phyloP scores from a whole-genome alignment of 53 echinoderm and acorn worm species.

The Astropecten irregularis region DNA sequence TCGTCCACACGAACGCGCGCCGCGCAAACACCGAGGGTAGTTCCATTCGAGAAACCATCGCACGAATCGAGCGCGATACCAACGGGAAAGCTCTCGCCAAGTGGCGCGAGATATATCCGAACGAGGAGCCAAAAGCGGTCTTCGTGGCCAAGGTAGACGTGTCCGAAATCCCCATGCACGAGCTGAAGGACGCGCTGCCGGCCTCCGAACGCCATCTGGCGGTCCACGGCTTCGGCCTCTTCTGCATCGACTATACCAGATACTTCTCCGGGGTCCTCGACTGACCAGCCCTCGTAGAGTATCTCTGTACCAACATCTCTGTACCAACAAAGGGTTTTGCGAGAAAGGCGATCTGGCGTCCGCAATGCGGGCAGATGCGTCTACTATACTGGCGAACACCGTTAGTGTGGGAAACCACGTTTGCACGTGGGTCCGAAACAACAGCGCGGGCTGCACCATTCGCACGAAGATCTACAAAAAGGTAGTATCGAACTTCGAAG shows the following conservation, averaged over 20 bases:
- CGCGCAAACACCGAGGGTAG: neutral
- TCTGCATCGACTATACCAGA: slow-evolving; percentile 30
- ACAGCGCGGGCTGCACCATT: neutral
- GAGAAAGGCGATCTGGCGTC: neutral
- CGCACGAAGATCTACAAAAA: slow-evolving; percentile 25
- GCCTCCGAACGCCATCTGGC: neutral
- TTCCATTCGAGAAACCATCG: neutral
- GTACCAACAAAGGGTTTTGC: neutral
- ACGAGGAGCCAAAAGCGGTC: neutral
- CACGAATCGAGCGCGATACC: slow-evolving; percentile 1
- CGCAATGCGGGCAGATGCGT: neutral
- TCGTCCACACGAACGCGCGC: neutral
- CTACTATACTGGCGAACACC: too few relatives aligned
- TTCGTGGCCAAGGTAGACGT: slow-evolving; percentile 27
- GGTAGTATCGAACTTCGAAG: slow-evolving; percentile 32
- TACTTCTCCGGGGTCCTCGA: slow-evolving; percentile 25
- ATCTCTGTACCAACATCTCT: too few relatives aligned
- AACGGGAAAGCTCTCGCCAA: neutral
- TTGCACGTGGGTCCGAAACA: too few relatives aligned
- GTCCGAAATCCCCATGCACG: neutral
- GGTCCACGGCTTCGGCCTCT: neutral
- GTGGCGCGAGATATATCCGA: neutral
- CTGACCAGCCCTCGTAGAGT: neutral
- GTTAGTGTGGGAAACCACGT: too few relatives aligned
- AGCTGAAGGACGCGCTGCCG: neutral